These are phyloP conservation scores for Emydura subglobosa DNA, from an alignment of 2,113 vertebrate genomes.

Conservation along the genomic window DNA sequence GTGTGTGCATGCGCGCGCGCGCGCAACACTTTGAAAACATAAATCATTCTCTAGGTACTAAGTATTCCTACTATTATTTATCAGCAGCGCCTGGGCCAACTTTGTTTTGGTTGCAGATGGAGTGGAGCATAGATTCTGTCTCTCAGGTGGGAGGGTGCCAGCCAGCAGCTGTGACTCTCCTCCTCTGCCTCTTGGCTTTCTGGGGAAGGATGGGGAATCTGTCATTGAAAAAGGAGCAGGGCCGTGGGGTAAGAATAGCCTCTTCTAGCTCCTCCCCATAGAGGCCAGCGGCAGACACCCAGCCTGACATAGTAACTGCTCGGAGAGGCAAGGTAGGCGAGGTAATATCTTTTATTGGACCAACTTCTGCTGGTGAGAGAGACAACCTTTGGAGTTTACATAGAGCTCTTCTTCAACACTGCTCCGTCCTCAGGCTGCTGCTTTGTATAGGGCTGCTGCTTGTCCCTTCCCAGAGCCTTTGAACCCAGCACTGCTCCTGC, in stretches of 20 bases:
- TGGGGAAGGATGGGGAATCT: not conserved
- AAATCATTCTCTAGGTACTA: not conserved
- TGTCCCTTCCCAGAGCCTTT: no score
- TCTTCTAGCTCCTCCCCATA: not conserved
- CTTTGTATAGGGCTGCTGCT: no score
- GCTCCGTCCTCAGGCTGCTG: not conserved
- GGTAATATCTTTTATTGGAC: no score
- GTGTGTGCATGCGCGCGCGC: no score
- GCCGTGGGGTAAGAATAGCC: not conserved
- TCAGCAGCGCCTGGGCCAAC: not conserved
- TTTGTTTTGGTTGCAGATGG: not conserved
- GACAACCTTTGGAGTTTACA: no score
- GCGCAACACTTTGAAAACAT: not conserved
- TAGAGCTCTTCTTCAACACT: not conserved
- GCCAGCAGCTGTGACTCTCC: not conserved
- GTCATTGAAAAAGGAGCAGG: not conserved
- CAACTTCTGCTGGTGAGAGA: no score
- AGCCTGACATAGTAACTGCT: no score
- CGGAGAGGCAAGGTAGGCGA: no score
- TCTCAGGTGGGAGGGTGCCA: not conserved
- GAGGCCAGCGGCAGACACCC: not conserved
- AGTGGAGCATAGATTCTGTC: not conserved
- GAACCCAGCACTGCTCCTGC: not conserved
- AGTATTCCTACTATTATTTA: not conserved
- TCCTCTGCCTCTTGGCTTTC: not conserved